Conservation (phyloP, 2,797 vertebrate species). For the Spizella passerina region DNA sequence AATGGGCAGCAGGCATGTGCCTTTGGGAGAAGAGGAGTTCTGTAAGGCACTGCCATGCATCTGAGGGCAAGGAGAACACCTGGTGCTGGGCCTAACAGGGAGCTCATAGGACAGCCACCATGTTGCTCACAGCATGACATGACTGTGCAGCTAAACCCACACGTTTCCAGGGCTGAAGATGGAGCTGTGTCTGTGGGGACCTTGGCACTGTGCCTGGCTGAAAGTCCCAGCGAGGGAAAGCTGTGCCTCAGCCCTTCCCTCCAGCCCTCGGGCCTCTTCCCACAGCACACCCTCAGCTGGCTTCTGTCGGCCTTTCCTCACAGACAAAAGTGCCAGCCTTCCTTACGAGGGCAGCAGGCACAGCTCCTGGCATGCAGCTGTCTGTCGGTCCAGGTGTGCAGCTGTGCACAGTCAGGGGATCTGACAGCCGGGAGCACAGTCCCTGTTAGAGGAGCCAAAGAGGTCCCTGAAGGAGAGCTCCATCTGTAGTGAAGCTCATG, state of each 20-base stretch:
- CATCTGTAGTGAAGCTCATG: fast-evolving
- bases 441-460: background rate
- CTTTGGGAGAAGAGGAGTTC: background rate
- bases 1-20: background rate
- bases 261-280: background rate
- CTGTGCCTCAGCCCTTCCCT: background rate
- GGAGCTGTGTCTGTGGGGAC: background rate
- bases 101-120: too few species aligned
- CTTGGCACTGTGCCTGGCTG: background rate
- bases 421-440: background rate
- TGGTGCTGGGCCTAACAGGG: background rate
- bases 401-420: fast-evolving
- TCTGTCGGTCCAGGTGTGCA: too few species aligned
- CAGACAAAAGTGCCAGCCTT: fast-evolving
- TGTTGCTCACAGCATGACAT: fast-evolving
- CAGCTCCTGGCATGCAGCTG: background rate
- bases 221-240: background rate
- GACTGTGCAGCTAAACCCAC: background rate
- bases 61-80: background rate
- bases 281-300: fast-evolving
- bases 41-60: background rate
- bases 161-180: background rate
- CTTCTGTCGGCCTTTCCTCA: background rate
- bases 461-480: background rate
- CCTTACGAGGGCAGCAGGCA: background rate